phyloP scores from a whole-genome alignment of 2,888 invertebrate species.

The Yponomeuta evonymella region DNA sequence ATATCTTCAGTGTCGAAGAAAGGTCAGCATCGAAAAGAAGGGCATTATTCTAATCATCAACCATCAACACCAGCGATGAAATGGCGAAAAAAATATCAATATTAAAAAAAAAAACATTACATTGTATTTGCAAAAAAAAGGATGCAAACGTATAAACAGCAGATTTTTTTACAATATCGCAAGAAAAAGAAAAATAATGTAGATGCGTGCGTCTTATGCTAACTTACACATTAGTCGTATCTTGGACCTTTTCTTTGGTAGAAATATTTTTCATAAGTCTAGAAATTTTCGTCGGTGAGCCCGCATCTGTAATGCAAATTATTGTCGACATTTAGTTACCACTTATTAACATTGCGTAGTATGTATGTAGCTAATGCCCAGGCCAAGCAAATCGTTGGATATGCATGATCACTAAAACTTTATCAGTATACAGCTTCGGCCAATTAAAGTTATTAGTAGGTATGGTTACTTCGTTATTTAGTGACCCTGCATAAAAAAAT shows the following conservation, averaged over 20 bases:
- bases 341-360: neutral
- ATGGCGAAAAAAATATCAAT: too few species aligned
- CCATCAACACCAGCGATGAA: too few species aligned
- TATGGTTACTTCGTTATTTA: too few species aligned
- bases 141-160: too few species aligned
- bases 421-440: neutral
- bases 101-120: too few species aligned
- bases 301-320: constrained; percentile 38
- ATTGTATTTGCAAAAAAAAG: too few species aligned
- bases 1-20: too few species aligned
- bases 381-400: neutral
- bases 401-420: neutral
- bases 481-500: too few species aligned
- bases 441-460: neutral
- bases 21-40: too few species aligned
- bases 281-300: constrained; percentile 43
- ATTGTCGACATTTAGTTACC: constrained; percentile 1
- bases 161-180: too few species aligned
- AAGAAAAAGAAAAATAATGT: too few species aligned
- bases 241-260: neutral
- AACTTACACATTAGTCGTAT: neutral
- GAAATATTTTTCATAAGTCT: constrained; percentile 23
- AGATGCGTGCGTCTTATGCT: neutral
- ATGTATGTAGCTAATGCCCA: neutral
- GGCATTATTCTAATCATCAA: too few species aligned